Evolutionary conservation across 2,797 vertebrate species (phyloP).

Genomic region (Epinephelus awoara): DNA sequence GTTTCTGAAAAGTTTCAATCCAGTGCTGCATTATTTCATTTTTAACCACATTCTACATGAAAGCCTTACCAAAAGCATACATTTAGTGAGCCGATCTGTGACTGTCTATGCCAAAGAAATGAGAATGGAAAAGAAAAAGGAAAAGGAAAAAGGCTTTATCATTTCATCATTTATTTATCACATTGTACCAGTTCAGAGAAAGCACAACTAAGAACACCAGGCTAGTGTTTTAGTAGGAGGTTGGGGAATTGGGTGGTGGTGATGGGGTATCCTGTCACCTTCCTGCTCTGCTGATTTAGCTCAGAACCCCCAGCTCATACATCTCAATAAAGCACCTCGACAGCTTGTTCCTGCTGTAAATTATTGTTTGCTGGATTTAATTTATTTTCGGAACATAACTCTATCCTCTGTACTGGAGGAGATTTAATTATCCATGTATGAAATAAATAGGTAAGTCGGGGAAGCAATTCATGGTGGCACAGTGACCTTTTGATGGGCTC

Average conservation of each 20-base stretch:
- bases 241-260: background rate
- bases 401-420: conserved; percentile 27
- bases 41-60: conserved; percentile 15
- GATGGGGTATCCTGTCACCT: conserved; percentile 44
- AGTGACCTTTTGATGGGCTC: conserved; percentile 35
- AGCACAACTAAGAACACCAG: background rate
- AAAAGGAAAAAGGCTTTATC: background rate
- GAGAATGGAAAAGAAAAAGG: background rate
- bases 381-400: conserved; percentile 50
- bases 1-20: conserved; percentile 29
- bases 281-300: conserved; percentile 52
- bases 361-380: conserved; percentile 59
- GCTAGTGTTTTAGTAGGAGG: background rate
- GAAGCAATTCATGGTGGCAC: conserved; percentile 16
- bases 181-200: background rate
- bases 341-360: conserved; percentile 60
- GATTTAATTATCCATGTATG: conserved; percentile 64
- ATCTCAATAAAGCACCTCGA: conserved; percentile 64
- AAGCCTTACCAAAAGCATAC: background rate
- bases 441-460: conserved; percentile 34
- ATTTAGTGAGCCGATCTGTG: background rate
- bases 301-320: conserved; percentile 56
- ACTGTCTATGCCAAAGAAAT: conserved; percentile 2
- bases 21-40: background rate
- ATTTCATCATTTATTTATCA: conserved; percentile 8